phyloP scores from a whole-genome alignment of 2,888 invertebrate species.

The Dysmachus trigonus region DNA sequence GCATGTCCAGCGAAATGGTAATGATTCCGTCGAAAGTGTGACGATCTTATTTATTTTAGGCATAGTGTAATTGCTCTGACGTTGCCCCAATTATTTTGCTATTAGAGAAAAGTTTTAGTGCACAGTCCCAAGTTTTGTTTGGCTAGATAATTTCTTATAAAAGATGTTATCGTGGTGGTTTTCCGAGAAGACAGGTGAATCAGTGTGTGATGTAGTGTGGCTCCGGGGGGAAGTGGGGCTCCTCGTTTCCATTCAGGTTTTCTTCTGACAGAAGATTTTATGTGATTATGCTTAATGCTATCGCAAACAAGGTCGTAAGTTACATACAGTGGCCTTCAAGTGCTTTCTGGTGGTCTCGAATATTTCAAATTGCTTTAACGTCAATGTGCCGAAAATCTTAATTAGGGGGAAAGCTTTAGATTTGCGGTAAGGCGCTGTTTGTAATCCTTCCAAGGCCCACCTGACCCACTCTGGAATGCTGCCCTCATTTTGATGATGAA shows the following conservation, averaged over 20 bases:
- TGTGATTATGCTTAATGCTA: neutral
- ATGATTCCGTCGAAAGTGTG: neutral
- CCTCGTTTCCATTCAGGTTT: neutral
- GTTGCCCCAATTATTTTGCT: neutral
- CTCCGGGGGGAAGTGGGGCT: neutral
- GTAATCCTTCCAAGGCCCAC: neutral
- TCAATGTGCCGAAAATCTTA: neutral
- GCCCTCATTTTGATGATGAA: neutral
- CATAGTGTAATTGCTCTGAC: neutral
- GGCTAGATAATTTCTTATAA: neutral
- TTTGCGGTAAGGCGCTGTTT: neutral
- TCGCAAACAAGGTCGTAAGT: neutral
- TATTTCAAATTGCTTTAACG: neutral
- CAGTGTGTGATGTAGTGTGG: neutral
- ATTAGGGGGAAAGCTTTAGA: neutral
- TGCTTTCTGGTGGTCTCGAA: neutral
- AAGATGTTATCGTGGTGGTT: neutral
- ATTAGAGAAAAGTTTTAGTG: neutral
- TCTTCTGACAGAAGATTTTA: neutral
- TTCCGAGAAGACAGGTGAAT: neutral
- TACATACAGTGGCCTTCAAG: neutral
- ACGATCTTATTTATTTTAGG: neutral
- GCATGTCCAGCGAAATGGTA: constrained; percentile 26
- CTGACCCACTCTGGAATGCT: neutral
- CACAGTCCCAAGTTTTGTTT: neutral